These are phyloP conservation scores for Chymomyza costata DNA, from an alignment of 1,140 invertebrate genomes.

Conservation along the genomic window DNA sequence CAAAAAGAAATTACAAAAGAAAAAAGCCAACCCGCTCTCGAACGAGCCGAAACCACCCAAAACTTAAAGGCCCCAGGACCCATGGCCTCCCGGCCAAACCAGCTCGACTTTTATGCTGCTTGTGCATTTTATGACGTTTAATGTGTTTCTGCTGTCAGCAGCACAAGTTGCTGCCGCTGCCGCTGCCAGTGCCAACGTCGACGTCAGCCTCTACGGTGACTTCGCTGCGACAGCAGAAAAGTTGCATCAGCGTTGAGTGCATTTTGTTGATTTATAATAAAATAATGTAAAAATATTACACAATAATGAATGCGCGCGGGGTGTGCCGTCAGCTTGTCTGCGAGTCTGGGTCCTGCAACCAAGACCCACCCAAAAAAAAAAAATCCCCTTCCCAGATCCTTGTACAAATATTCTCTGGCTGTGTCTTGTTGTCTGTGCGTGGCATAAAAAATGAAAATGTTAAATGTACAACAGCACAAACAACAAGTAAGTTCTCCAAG, in stretches of 20 bases:
- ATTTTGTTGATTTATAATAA: conserved; percentile 74
- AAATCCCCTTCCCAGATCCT: neutral
- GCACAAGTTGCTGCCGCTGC: conserved; percentile 42
- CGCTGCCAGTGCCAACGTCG: conserved; percentile 23
- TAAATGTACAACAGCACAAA: conserved; percentile 32
- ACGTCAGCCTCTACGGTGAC: conserved; percentile 28
- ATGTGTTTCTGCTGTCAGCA: conserved; percentile 69
- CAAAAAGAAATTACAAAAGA: conserved; percentile 71
- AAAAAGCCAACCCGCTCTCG: conserved; percentile 24
- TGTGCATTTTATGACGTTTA: conserved; percentile 72
- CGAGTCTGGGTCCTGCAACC: too few species aligned
- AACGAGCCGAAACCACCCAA: too few species aligned
- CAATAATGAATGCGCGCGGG: conserved; percentile 67
- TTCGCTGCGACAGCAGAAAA: conserved; percentile 42
- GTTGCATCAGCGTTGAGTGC: conserved; percentile 54
- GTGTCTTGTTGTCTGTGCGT: conserved; percentile 24
- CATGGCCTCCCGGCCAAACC: too few species aligned
- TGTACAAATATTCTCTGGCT: conserved; percentile 7
- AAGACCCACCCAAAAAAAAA: conserved; percentile 1
- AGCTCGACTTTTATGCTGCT: conserved; percentile 57
- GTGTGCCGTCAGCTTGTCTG: conserved; percentile 7
- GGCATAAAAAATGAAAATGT: conserved; percentile 64
- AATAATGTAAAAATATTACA: conserved; percentile 74
- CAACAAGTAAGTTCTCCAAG: neutral
- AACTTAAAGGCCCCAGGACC: too few species aligned